Conservation (phyloP, 2,797 vertebrate genomes). For the Epinephelus awoara region DNA sequence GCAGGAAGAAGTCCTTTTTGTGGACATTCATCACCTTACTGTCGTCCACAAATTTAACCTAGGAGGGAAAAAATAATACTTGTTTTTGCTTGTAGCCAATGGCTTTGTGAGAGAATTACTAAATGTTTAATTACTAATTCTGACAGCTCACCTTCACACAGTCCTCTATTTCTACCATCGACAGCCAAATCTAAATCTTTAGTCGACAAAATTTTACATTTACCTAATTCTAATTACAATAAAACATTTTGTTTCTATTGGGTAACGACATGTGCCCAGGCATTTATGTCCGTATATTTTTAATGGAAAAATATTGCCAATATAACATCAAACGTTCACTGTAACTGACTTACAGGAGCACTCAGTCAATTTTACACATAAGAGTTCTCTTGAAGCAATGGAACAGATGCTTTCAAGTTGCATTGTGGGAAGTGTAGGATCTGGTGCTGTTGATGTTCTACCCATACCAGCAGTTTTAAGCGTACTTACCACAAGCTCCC, state of each 20-base stretch:
- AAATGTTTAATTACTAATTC: background rate
- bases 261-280: background rate
- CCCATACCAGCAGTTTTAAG: background rate
- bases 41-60: conserved; percentile 83
- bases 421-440: background rate
- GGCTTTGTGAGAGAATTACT: background rate
- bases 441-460: background rate
- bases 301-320: background rate
- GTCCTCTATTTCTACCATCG: background rate
- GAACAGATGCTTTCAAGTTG: background rate
- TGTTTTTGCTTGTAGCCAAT: background rate
- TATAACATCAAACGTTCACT: background rate
- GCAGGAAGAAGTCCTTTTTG: conserved; percentile 92
- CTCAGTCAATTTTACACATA: background rate
- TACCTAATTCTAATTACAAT: background rate
- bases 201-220: background rate
- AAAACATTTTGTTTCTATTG: background rate
- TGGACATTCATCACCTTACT: conserved; percentile 85
- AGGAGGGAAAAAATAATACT: conserved; percentile 3
- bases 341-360: background rate
- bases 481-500: conserved; percentile 71
- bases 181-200: background rate
- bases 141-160: background rate
- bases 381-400: background rate
- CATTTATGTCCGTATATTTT: background rate